Percentiles rank a stretch among this genome's conserved stretches.
Conservation (phyloP, 2,797 vertebrate species). For the Trachops cirrhosus region DNA sequence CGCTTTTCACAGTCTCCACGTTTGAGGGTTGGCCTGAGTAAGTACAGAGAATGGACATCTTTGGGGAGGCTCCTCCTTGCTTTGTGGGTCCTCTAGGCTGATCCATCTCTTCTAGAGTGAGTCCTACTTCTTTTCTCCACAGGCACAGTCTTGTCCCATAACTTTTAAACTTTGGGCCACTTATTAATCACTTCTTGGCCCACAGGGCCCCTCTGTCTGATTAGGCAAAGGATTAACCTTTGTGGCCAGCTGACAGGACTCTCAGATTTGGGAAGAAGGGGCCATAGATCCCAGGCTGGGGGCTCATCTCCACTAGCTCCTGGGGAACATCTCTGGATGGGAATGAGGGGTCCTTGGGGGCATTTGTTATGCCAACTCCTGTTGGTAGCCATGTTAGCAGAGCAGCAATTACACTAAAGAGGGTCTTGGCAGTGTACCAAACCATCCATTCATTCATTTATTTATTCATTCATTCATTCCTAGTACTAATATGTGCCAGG, state of each 20-base stretch:
- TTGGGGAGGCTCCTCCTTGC: not conserved
- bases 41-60: slow-evolving; percentile 74
- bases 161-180: not conserved
- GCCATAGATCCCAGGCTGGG: not conserved
- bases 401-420: not conserved
- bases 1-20: slow-evolving; percentile 98
- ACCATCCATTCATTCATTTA: no score
- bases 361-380: not conserved
- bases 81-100: not conserved
- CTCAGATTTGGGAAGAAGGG: not conserved
- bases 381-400: not conserved
- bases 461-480: not conserved
- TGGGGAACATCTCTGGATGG: not conserved
- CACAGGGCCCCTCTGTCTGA: not conserved
- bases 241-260: not conserved
- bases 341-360: not conserved
- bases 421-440: not conserved
- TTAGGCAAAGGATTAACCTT: not conserved
- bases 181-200: not conserved
- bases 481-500: rapidly evolving
- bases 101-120: not conserved
- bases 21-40: slow-evolving; percentile 99
- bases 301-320: not conserved
- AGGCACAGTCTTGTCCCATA: not conserved
- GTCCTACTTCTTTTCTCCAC: not conserved